These are phyloP conservation scores for Cranoglanis bouderius DNA, from an alignment of 2,113 vertebrate species.

Conservation along the genomic window DNA sequence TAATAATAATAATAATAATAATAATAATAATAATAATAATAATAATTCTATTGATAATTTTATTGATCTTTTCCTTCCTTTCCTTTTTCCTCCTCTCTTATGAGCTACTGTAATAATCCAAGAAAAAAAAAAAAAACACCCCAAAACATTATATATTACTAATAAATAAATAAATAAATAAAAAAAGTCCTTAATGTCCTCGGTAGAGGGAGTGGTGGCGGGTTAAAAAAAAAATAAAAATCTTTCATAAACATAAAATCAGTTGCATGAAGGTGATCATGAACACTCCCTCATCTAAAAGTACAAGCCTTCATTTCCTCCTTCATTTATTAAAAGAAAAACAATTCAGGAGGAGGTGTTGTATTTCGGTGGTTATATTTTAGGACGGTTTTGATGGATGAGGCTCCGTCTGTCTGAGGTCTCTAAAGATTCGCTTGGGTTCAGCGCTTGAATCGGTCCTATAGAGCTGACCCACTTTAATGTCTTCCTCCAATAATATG, in stretches of 20 bases:
- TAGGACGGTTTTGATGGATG: slow-evolving; percentile 57
- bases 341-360: slow-evolving; percentile 27
- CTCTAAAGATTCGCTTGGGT: slow-evolving; percentile 51
- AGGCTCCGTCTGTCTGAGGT: slow-evolving; percentile 40
- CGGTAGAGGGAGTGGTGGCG: not conserved
- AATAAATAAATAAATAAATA: not conserved
- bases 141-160: not conserved
- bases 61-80: not conserved
- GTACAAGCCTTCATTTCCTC: slow-evolving; percentile 22
- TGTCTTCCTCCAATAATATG: slow-evolving; percentile 55
- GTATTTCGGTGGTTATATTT: slow-evolving; percentile 52
- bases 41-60: no score
- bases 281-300: not conserved
- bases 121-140: not conserved
- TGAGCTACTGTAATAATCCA: not conserved
- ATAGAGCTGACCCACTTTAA: slow-evolving; percentile 58
- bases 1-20: no score
- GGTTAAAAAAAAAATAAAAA: not conserved
- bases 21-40: no score
- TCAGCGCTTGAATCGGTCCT: slow-evolving; percentile 52
- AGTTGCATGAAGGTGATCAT: not conserved
- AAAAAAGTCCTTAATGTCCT: not conserved
- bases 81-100: not conserved
- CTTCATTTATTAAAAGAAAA: slow-evolving; percentile 23
- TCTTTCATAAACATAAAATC: not conserved